Base-by-base conservation (phyloP, 2,113 vertebrate species). In the Pao palembangensis region DNA sequence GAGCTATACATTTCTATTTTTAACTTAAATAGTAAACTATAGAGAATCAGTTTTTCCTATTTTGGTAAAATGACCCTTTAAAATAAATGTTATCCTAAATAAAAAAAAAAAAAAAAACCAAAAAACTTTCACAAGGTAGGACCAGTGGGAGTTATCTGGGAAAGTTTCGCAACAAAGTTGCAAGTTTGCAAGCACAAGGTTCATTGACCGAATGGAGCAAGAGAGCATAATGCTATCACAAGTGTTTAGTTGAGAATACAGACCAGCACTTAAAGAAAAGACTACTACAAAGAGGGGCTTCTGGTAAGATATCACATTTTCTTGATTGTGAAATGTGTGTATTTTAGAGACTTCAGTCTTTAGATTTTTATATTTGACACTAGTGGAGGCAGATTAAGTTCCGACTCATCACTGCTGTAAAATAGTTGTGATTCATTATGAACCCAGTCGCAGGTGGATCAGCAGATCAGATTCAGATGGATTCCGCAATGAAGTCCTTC, bases 401-500 rank as follows among this genome's bases (percentile, higher is more conserved):
- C 6, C 25, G 1, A 28, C 2, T 28, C 25, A 12, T 38, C 34
- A 38, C 34, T 11, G 34, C 34, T 38, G 34, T 38, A 38, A 38
- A 38, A 38, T 38, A 5, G 28, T 31, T 31, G 21, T 23, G 21
- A 23, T 31, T 31, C 28, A 38, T 38, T 3, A 38, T 31, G 28
- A 31, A 31, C 28, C 8, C 8, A 46, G 2, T 13, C 18, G 1
- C 62, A 78, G 78, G 56, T 67, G 3, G 19, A 56, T 31, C 23
- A 7, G 21, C 42, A 44, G 31, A 59, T n/a, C 21, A 23, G 21
- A 23, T 23, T 66, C 57, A 54, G 61, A 94, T 94, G 93, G 92
- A 93, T 57, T 93, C 92, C 0, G 92, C 94, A 1, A 92, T 88
- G 90, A 94, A 88, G 81, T 93, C 91, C 0, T 87, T 95, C 63